phyloP scores from a whole-genome alignment of 2,888 invertebrate species.

The Platynereis dumerilii region DNA sequence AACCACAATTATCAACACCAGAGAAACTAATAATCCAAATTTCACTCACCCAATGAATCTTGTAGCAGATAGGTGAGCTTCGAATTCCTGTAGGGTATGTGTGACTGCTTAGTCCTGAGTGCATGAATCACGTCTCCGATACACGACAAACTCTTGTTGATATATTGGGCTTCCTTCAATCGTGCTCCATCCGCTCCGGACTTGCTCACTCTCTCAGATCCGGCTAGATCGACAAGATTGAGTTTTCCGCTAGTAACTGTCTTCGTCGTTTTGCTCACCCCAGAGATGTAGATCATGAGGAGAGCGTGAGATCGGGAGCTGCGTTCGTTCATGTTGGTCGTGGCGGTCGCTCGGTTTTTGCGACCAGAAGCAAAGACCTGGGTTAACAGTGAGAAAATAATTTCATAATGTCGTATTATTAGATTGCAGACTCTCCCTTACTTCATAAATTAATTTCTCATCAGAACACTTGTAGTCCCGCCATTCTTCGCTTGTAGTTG shows the following conservation, averaged over 20 bases:
- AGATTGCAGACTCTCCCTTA: no score
- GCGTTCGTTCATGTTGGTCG: constrained; percentile 67
- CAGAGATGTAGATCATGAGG: constrained; percentile 64
- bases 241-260: constrained; percentile 57
- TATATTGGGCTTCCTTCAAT: constrained; percentile 67
- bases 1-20: no score
- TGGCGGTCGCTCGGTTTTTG: constrained; percentile 64
- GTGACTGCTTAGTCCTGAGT: constrained; percentile 65
- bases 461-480: no score
- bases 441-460: background rate
- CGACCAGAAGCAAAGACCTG: constrained; percentile 59
- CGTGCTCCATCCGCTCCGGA: constrained; percentile 66
- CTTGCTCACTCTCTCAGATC: constrained; percentile 65
- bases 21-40: no score
- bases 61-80: constrained; percentile 68
- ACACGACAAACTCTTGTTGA: constrained; percentile 67
- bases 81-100: constrained; percentile 68
- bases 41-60: constrained; percentile 67
- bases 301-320: constrained; percentile 68
- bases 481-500: no score
- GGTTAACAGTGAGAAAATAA: no score
- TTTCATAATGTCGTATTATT: no score
- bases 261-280: constrained; percentile 64
- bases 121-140: constrained; percentile 68
- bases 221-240: constrained; percentile 66